These are phyloP conservation scores for Eledone cirrhosa DNA, from an alignment of 2,888 invertebrate species.

Conservation along the genomic window DNA sequence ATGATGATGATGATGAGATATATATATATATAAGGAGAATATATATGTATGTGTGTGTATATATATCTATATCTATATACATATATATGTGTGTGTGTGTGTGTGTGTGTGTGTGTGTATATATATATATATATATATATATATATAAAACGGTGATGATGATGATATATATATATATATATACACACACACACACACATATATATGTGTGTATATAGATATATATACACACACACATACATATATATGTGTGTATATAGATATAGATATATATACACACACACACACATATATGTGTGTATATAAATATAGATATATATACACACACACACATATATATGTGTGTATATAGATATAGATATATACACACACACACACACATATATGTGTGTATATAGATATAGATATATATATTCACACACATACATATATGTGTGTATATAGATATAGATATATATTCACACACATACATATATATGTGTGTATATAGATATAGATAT, in stretches of 20 bases:
- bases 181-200: not conserved
- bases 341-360: no score
- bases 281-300: not conserved
- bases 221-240: not conserved
- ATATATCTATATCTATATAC: not conserved
- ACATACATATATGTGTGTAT: not conserved
- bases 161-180: no score
- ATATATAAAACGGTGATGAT: not conserved
- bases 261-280: not conserved
- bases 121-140: not conserved
- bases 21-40: not conserved
- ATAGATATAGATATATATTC: no score
- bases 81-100: not conserved
- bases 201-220: not conserved
- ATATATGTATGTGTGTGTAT: not conserved
- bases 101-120: not conserved
- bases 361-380: not conserved
- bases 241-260: not conserved
- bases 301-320: no score
- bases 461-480: not conserved
- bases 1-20: not conserved
- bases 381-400: not conserved
- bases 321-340: no score
- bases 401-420: not conserved
- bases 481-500: not conserved